Base-by-base conservation (phyloP, 2,888 invertebrate genomes). In the Cantharis nigra region DNA sequence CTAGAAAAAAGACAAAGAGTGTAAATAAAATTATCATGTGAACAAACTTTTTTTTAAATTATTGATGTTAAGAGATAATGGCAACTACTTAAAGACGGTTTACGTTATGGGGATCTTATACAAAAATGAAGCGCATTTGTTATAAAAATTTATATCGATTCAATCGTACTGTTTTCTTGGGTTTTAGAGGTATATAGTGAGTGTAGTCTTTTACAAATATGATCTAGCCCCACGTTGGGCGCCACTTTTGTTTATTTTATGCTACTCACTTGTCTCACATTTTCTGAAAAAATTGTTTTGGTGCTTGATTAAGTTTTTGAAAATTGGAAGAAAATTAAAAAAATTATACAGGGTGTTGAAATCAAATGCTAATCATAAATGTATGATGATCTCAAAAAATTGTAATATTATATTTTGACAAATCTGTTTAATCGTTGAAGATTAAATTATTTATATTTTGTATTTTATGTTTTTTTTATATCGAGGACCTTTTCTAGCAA, bases 1-100 rank as follows among this genome's bases (percentile, higher is more conserved):
- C 69, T 28, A 62, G 18, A 10, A 28, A 63, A 63, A 18, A 70
- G 33, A 49, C 63, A 69, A 30, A 49, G 49, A 49, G 5, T 49
- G 49, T 49, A 49, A 7, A 49, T 49, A 49, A 49, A n/a, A 49
- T 49, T 69, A 65, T 63, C 9, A 33, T 69, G 33, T 75, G 20
- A 62, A 71, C 18, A 72, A 72, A 71, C 30, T 71, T 62, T 63
- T 70, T 75, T 77, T 77, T 77, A 77, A 77, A 77, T 77, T 77
- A 77, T 77, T 77, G 70, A 77, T 71, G 69, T 69, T 67, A 67
- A 67, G 49, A 64, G 64, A 30, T 65, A 65, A 77, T 63, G 77
- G 77, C 77, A 77, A 77, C 74, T 77, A 77, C 77, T 77, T 77
- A 77, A 77, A 33, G 74, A 71, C 63, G 20, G 26, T 23, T 14